A percentile compares a stretch with the other conserved stretches of the same genome.
Conservation (phyloP, 2,888 invertebrate species). For the Chloroclysta siterata region DNA sequence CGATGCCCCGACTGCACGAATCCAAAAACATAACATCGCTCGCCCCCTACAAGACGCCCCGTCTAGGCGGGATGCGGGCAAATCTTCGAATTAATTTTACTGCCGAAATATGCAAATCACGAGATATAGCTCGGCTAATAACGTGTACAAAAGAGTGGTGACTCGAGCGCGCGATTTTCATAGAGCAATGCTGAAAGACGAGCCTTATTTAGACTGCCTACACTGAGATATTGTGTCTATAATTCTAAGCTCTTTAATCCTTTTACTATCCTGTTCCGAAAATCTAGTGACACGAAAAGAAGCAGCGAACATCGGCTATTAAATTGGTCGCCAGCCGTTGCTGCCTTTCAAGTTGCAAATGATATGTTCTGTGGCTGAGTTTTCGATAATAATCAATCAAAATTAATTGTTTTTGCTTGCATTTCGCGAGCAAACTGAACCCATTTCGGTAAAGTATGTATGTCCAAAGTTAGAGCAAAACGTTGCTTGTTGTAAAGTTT, state of each 20-base stretch:
- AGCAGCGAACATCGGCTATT: too few species aligned
- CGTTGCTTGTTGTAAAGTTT: neutral
- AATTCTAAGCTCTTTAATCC: too few species aligned
- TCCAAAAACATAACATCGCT: conserved; percentile 65
- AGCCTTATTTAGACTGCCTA: conserved; percentile 38
- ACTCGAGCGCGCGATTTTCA: conserved; percentile 67
- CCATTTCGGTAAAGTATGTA: neutral
- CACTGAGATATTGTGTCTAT: too few species aligned
- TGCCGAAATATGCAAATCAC: conserved; percentile 84
- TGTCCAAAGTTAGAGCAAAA: too few species aligned
- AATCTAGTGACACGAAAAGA: too few species aligned
- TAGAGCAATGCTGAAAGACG: conserved; percentile 41
- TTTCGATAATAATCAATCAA: neutral
- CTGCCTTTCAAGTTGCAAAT: too few species aligned
- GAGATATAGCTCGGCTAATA: conserved; percentile 83
- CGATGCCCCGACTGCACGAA: conserved; percentile 70
- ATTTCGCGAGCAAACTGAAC: too few species aligned
- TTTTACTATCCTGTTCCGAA: too few species aligned
- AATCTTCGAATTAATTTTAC: conserved; percentile 86
- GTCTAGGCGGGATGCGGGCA: conserved; percentile 79
- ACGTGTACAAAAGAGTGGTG: conserved; percentile 86
- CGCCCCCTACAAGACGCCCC: conserved; percentile 59
- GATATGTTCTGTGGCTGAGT: neutral
- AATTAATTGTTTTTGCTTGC: neutral
- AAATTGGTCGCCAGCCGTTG: too few species aligned